Base-by-base conservation (phyloP, 2,113 vertebrate species). In the Phaethon lepturus region DNA sequence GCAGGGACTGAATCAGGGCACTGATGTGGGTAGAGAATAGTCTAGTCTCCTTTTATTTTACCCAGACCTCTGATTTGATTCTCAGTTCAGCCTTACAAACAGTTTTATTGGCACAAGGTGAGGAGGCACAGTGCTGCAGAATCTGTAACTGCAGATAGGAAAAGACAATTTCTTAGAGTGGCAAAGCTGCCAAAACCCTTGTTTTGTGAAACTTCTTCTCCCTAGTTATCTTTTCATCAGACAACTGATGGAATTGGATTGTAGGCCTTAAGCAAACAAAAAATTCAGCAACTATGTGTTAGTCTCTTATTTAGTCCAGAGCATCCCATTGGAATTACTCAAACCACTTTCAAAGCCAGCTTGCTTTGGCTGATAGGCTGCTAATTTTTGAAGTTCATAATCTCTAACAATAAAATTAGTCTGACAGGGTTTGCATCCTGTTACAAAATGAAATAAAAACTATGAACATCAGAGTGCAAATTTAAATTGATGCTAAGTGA, bases 71-170 rank as follows among this genome's bases (percentile, higher is more conserved):
- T 50, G 38, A 17, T 75, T 49, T 90, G 40, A 44, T 93, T 92
- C 40, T 82, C 29, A 33, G 2, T 78, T 90, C 85, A 88, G 40
- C 44, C 52, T 76, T 92, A 25, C 38, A 80, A 91, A 69, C 55
- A 17, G 31, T 86, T 90, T 85, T 90, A 64, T 40, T 93, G 86
- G 92, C 74, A 44, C 17, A 55, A 81, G 55, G 75, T 75, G 74
- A 88, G 42, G 68, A 66, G 64, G 29, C 26, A 60, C 31, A 73
- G 17, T 2, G 1, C 66, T 71, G 31, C 68, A 84, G 73, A 93
- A 71, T 81, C 52, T 87, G 87, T 93, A 94, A 62, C 31, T 90
- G 77, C 31, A 85, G 85, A 90, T 87, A 91, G 91, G 85, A 76
- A 72, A 93, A 62, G 63, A 87, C n/a, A 28, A 64, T 77, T 89